Evolutionary conservation across 2,888 invertebrate species (phyloP), one percentile per base, ranked within the genome.

Genomic region (Phlogophora meticulosa): DNA sequence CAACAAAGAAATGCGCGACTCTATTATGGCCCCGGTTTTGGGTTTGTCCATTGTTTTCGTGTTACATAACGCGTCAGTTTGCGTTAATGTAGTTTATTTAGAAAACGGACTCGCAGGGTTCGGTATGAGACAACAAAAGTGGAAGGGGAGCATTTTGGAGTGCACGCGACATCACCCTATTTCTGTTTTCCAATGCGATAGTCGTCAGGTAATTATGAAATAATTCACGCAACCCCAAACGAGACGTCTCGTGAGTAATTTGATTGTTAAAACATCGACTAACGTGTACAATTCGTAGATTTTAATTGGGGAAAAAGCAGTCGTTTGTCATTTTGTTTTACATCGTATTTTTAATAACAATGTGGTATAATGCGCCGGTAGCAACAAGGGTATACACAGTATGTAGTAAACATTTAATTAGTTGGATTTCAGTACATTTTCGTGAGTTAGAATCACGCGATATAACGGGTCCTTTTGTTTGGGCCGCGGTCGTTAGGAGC

Each of bases 321-420:
- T 78, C 80, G 74, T 85, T 85, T 82, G 79, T 86, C 82, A 86
- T 81, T 78, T 72, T 73, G 74, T 78, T 80, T 83, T 68, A 82
- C 69, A 78, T 78, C 78, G 76, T 80, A 63, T 80, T 80, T 82
- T 80, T 80, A 66, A 76, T 76, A 80, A 78, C 49, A 67, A 45
- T 59, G 53, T 75, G 59, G 42, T 66, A 55, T 52, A 57, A 65
- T 80, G 36, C 55, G 40, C 34, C 22, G 32, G 49, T 57, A 56
- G 85, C 84, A 88, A 87, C 83, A 80, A 81, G 79, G 82, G 83
- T 81, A 71, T 80, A 80, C 83, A 76, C 82, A 77, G 80, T 81
- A 74, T 66, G 81, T 86, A 85, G 88, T 91, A 87, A 91, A 91
- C 87, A 92, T 93, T 92, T 94, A 94, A 93, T 93, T 93, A 93